A percentile compares a stretch with the other conserved stretches of the same genome.
Conservation (phyloP, 2,113 vertebrate genomes). For the Crotalus horridus region DNA sequence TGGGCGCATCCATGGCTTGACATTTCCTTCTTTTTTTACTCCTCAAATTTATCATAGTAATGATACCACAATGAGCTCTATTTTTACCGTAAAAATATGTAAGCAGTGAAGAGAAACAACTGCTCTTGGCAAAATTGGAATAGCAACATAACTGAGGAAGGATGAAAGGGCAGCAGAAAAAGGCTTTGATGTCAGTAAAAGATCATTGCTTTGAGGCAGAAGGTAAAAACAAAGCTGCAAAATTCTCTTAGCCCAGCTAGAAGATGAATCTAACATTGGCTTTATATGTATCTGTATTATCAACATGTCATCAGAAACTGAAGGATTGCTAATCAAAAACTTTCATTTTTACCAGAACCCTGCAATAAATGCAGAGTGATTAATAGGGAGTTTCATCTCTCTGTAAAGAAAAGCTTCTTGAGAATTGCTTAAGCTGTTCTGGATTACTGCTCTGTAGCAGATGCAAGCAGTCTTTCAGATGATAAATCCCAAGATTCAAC, state of each 20-base stretch:
- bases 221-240: slow-evolving; percentile 15
- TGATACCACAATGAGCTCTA: neutral
- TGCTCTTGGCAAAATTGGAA: neutral
- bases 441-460: neutral
- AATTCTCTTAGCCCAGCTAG: slow-evolving; percentile 27
- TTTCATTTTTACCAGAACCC: neutral
- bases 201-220: neutral
- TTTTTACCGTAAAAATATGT: neutral
- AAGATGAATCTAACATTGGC: neutral
- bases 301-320: neutral
- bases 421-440: neutral
- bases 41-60: neutral
- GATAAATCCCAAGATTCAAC: neutral
- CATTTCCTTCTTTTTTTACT: neutral
- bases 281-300: neutral
- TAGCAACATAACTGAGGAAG: neutral
- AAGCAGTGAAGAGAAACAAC: neutral
- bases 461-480: neutral
- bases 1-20: neutral
- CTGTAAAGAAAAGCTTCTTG: neutral
- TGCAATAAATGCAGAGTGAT: neutral
- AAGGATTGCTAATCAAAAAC: neutral
- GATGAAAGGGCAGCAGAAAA: slow-evolving; percentile 24
- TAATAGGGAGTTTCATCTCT: neutral
- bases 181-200: neutral